phyloP scores from a whole-genome alignment of 2,888 invertebrate genomes.

The Oxycera nigricornis region DNA sequence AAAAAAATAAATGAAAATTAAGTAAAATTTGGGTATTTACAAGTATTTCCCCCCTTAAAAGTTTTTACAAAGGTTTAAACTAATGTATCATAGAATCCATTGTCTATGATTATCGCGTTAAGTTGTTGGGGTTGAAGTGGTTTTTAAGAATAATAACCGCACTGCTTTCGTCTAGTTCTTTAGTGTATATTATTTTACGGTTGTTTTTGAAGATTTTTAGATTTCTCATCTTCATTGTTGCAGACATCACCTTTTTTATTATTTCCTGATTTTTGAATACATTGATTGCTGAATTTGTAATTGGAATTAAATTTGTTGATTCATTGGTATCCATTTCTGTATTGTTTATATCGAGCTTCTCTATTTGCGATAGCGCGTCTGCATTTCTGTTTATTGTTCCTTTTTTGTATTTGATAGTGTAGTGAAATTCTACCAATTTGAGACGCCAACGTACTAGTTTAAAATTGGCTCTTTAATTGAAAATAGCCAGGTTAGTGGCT shows the following conservation, averaged over 20 bases:
- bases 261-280: too few species aligned
- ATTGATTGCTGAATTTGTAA: neutral
- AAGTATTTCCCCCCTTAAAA: too few species aligned
- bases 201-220: neutral
- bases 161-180: too few species aligned
- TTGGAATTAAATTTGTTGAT: neutral
- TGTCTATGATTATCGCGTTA: slow-evolving; percentile 36
- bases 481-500: slow-evolving; percentile 50
- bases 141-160: slow-evolving; percentile 40
- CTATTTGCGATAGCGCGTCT: slow-evolving; percentile 9
- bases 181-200: too few species aligned
- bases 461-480: slow-evolving; percentile 50
- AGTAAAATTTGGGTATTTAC: too few species aligned
- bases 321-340: neutral
- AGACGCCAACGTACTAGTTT: slow-evolving; percentile 52
- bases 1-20: too few species aligned
- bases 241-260: too few species aligned
- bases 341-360: neutral
- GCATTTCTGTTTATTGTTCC: slow-evolving; percentile 43
- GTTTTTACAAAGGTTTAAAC: too few species aligned
- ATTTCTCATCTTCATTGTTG: too few species aligned
- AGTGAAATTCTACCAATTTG: slow-evolving; percentile 52
- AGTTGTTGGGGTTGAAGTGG: slow-evolving; percentile 32
- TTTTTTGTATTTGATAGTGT: slow-evolving; percentile 49
- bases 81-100: too few species aligned